Conservation (phyloP, 2,888 invertebrate genomes). For the Aricia artaxerxes region DNA sequence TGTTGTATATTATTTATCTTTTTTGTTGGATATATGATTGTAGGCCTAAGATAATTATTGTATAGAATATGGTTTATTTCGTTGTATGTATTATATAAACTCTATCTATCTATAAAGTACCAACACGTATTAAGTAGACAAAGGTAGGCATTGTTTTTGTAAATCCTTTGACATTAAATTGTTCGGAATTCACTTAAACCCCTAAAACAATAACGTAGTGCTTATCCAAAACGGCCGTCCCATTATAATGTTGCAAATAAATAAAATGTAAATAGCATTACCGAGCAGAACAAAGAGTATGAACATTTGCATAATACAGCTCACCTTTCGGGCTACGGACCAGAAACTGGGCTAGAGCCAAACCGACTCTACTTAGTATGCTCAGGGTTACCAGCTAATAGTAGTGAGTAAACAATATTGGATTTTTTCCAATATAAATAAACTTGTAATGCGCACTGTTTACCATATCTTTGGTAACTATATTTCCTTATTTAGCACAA, state of each 20-base stretch:
- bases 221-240: slow-evolving; percentile 51
- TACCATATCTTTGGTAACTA: neutral
- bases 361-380: slow-evolving; percentile 65
- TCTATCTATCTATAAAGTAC: neutral
- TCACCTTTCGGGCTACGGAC: slow-evolving; percentile 72
- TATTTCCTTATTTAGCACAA: neutral
- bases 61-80: too few species aligned
- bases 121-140: neutral
- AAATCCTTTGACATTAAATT: slow-evolving; percentile 1
- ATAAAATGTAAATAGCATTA: slow-evolving; percentile 73
- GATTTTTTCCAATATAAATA: neutral
- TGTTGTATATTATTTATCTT: too few species aligned
- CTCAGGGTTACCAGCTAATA: slow-evolving; percentile 29
- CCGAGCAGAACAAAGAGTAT: slow-evolving; percentile 72
- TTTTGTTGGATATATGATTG: too few species aligned
- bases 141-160: neutral
- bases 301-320: slow-evolving; percentile 76
- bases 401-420: slow-evolving; percentile 34
- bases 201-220: slow-evolving; percentile 54
- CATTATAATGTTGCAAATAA: slow-evolving; percentile 67
- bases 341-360: slow-evolving; percentile 68
- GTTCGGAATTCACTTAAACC: slow-evolving; percentile 49
- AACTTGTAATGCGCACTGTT: neutral
- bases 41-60: too few species aligned
- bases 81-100: neutral